Base-by-base conservation (phyloP, 2,113 vertebrate genomes). In the Vicugna pacos region DNA sequence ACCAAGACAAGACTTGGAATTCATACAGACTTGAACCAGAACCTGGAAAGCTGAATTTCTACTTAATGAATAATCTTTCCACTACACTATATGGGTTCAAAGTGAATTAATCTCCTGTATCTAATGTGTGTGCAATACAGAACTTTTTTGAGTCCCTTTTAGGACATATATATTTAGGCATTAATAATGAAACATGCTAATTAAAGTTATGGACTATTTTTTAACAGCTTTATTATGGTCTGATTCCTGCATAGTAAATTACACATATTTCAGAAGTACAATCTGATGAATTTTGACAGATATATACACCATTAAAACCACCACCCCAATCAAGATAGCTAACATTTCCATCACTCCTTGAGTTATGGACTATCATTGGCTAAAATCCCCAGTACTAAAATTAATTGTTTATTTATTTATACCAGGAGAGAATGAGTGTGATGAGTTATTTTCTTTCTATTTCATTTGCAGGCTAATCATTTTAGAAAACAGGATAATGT, bases 391-490 rank as follows among this genome's bases (percentile, higher is more conserved):
- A 38, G 28, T 85, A 81, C 35, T 91, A 19, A 17, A 73, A 60
- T 77, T 95, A 62, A 62, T 11, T 14, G 38, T 93, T 93, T 85
- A 62, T 73, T 94, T 88, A 91, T 72, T 97, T 62, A 89, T 8
- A 95, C 20, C 12, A 84, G 15, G 11, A 84, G 77, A 92, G 8
- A 85, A 88, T 58, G 1, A 84, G 8, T 89, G 6, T 84, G 50
- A 94, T 26, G 20, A 94, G 1, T 2, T 62, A 42, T 93, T 87
- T 52, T 85, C 62, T 28, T 56, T 26, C 54, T 48, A 54, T 95
- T 85, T 94, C 62, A 56, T 50, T 87, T 95, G 80, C 95, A 81
- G 95, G 54, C 17, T 75, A 82, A 92, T 26, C 77, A 93, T 93
- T 94, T 32, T 87, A 94, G 38, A 6, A 58, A 96, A 79, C 54